These are phyloP conservation scores for Nicator chloris DNA, from an alignment of 2,113 vertebrate species.

Conservation along the genomic window DNA sequence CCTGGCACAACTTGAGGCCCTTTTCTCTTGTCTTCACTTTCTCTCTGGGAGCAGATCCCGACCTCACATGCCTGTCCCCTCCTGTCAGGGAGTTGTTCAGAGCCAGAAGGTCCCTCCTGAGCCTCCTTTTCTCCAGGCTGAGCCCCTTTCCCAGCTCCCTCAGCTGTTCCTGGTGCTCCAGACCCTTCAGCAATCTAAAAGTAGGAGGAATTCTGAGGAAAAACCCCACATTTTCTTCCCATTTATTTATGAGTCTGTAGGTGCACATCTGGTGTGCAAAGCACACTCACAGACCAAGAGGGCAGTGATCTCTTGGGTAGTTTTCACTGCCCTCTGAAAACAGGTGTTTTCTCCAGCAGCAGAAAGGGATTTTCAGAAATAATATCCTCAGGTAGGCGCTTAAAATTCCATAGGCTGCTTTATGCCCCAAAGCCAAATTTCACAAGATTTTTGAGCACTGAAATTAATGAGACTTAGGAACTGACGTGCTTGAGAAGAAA, in stretches of 20 bases:
- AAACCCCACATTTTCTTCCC: rapidly evolving
- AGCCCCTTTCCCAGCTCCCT: not conserved
- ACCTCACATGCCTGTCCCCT: rapidly evolving
- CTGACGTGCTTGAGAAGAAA: not conserved
- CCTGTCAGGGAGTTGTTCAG: not conserved
- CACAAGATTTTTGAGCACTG: not conserved
- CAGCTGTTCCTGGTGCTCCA: not conserved
- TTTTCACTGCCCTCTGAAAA: not conserved
- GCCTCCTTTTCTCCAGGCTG: not conserved
- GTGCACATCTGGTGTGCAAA: not conserved
- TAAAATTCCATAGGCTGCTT: not conserved
- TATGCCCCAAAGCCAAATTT: not conserved
- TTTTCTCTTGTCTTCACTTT: not conserved
- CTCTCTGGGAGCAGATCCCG: not conserved
- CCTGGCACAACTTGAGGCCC: not conserved
- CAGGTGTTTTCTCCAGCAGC: not conserved
- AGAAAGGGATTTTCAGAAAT: not conserved
- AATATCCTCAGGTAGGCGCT: not conserved
- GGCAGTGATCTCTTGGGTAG: not conserved
- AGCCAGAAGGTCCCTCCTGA: not conserved
- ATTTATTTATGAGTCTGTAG: not conserved
- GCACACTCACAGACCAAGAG: not conserved
- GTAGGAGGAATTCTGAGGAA: not conserved
- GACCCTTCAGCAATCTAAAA: not conserved
- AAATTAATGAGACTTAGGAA: not conserved